Evolutionary conservation across 2,797 vertebrate species (phyloP), one percentile per base, ranked within the genome.

Genomic region (Tamandua tetradactyla): DNA sequence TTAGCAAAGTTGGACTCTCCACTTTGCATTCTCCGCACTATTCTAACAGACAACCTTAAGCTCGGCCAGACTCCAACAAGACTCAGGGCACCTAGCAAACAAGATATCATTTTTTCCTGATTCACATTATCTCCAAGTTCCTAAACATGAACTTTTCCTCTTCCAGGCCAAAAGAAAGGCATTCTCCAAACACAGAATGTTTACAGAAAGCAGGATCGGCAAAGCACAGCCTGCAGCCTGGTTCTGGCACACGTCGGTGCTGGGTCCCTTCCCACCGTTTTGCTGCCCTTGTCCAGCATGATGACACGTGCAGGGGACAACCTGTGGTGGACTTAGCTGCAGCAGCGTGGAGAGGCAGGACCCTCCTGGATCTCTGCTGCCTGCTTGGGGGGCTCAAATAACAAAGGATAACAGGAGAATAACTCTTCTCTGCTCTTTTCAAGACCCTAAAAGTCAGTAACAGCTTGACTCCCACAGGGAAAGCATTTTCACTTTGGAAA

Each of bases 71-170:
- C 81, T 87, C 81, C 96, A 82, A 2, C 14, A 84, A 78, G 42
- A 82, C 49, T 75, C 74, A 44, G 49, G 81, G 17, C 4, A 20
- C 47, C 14, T 35, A 75, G 42, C 32, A 57, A 89, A 79, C 40
- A 75, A 89, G 68, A 95, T 68, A 92, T 20, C 40, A 64, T 49
- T 90, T 95, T 83, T 83, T 42, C 78, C 72, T 90, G 35, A 20
- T 95, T 95, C 81, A 87, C 13, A 61, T 5, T 87, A 76, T 94
- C 66, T 81, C 87, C n/a, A 64, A 11, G 52, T 91, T 91, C 95
- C 76, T 89, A 87, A 93, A 66, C 85, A 85, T 52, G 27, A 94
- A 71, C 11, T 61, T 49, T 32, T 66, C 47, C 86, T 83, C 44
- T 91, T 89, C 37, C n/a, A 87, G 91, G 49, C 40, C 47, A 89